These are phyloP conservation scores for Drosophila sechellia DNA, from an alignment of 1,140 invertebrate species.

Conservation along the genomic window DNA sequence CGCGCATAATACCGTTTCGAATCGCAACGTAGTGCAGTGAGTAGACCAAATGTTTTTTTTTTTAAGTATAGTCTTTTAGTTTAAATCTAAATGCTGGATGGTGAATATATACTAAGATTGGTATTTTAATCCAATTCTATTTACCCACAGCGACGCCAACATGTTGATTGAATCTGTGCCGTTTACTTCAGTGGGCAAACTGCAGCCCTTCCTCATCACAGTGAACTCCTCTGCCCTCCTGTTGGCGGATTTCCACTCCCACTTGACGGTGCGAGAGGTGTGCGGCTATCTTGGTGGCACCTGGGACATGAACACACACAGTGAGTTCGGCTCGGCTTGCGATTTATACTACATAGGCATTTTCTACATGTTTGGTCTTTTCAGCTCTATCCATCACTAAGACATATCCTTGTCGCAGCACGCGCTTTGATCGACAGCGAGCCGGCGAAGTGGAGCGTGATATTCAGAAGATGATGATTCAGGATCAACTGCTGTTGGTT, in stretches of 20 bases:
- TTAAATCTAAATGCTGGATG: too few species aligned
- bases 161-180: slow-evolving; percentile 94
- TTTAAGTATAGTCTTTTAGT: too few species aligned
- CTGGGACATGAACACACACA: slow-evolving; percentile 97
- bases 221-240: slow-evolving; percentile 94
- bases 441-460: slow-evolving; percentile 91
- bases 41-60: slow-evolving; percentile 68
- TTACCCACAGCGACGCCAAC: slow-evolving; percentile 90
- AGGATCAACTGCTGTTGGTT: slow-evolving; percentile 91
- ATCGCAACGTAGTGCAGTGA: slow-evolving; percentile 90
- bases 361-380: slow-evolving; percentile 67
- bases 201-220: slow-evolving; percentile 96
- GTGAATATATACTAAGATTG: too few species aligned
- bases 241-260: slow-evolving; percentile 96
- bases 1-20: slow-evolving; percentile 89
- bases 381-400: slow-evolving; percentile 93
- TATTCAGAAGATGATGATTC: slow-evolving; percentile 93
- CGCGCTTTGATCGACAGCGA: slow-evolving; percentile 90
- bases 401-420: slow-evolving; percentile 94
- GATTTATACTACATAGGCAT: not conserved
- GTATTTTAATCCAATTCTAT: not conserved
- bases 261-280: slow-evolving; percentile 95
- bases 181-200: slow-evolving; percentile 93
- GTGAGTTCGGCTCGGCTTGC: slow-evolving; percentile 87
- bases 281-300: slow-evolving; percentile 97